phyloP scores from a whole-genome alignment of 2,888 invertebrate species.

The Onthophagus sagittarius region DNA sequence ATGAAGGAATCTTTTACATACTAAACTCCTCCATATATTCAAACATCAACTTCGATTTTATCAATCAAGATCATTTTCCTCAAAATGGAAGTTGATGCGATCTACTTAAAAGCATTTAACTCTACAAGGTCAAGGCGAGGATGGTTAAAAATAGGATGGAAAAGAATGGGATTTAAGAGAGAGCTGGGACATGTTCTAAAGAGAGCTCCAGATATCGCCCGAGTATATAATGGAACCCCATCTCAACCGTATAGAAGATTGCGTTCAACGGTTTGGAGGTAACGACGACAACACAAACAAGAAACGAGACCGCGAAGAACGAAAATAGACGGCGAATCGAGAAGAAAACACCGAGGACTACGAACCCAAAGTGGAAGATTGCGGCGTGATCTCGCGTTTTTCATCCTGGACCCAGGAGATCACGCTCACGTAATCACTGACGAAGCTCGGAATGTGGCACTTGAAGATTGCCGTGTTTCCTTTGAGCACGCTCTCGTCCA shows the following conservation, averaged over 20 bases:
- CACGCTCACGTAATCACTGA: slow-evolving; percentile 83
- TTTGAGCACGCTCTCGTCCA: slow-evolving; percentile 88
- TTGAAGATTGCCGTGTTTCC: slow-evolving; percentile 89
- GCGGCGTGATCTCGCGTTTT: slow-evolving; percentile 58
- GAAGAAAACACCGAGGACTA: slow-evolving; percentile 19
- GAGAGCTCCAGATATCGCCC: neutral
- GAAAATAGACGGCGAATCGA: neutral
- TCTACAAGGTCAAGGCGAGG: neutral
- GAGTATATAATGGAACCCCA: neutral
- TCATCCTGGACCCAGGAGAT: slow-evolving; percentile 83
- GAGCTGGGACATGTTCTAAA: neutral
- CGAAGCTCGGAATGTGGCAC: slow-evolving; percentile 92
- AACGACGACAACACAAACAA: neutral
- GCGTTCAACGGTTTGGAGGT: neutral
- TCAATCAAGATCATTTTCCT: neutral
- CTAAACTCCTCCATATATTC: neutral
- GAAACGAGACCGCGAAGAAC: neutral
- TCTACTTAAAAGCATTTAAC: neutral
- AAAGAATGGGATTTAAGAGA: neutral
- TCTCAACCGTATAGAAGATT: neutral
- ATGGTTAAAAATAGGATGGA: neutral
- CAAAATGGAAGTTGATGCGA: neutral
- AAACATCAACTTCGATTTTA: neutral
- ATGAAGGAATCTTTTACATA: neutral
- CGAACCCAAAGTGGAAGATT: slow-evolving; percentile 40